Evolutionary conservation across 2,113 vertebrate genomes (phyloP), one percentile per base, ranked within the genome.

Genomic region (Hippocampus comes): DNA sequence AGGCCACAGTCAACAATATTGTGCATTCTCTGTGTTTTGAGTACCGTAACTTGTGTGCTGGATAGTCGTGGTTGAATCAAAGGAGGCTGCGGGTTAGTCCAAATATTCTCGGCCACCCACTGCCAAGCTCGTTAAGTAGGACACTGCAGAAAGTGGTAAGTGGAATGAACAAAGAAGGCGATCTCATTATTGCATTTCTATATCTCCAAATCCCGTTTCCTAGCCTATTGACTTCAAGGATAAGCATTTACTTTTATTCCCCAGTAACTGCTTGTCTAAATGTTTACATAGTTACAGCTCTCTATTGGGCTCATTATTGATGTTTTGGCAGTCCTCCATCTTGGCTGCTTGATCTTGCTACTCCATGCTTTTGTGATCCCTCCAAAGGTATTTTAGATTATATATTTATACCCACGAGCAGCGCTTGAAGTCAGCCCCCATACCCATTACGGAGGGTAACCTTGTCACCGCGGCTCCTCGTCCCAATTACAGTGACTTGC

Each of bases 401-500:
- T 84, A 79, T 83, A 83, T 87, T 85, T 83, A 82, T 85, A 80
- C 80, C 71, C 70, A 60, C 56, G 76, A 82, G 73, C 63, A 49
- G 73, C 75, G 78, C 76, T 84, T 84, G 83, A 86, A 91, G 87
- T 88, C 80, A 73, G 57, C 75, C 72, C 73, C 72, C 75, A 75
- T 82, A 70, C 84, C 76, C 80, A 88, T 88, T 90, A 89, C 63
- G 68, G 67, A 74, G 65, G 72, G 75, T 86, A 88, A 84, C 86
- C 87, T 88, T 87, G 80, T 84, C 71, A 72, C 76, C 20, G 79
- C 82, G 70, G 68, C 77, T 80, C 79, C 82, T 79, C 48, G 64
- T 56, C 79, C 86, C 89, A 89, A 91, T 90, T 88, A 89, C 84
- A 84, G 78, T 48, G 74, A 78, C 79, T 84, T 9, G 64, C 42